Evolutionary conservation across 1,140 invertebrate species (phyloP).

Genomic region (Medauroidea extradentata): DNA sequence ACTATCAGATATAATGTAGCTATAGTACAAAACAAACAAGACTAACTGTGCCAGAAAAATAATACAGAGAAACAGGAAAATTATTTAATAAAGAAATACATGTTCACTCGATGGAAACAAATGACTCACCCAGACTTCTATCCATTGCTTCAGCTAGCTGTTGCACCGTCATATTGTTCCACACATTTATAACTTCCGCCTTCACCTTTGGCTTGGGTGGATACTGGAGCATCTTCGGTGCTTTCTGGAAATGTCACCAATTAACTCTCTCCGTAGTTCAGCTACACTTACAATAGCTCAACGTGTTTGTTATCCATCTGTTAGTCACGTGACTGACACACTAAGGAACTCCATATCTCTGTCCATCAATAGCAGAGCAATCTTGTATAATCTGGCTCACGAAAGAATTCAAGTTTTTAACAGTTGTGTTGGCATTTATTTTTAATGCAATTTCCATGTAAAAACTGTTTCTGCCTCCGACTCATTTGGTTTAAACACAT

Average conservation of each 20-base stretch:
- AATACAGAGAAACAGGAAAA: too few species aligned
- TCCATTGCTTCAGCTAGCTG: slow-evolving; percentile 61
- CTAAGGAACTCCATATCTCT: background rate
- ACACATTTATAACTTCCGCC: slow-evolving; percentile 56
- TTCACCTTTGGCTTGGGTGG: slow-evolving; percentile 45
- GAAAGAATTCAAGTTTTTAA: too few species aligned
- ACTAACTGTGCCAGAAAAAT: too few species aligned
- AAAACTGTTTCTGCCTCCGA: too few species aligned
- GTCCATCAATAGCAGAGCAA: background rate
- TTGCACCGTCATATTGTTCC: slow-evolving; percentile 71
- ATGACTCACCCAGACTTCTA: slow-evolving; percentile 35
- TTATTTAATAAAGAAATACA: too few species aligned
- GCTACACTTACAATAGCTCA: background rate
- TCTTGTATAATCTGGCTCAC: too few species aligned
- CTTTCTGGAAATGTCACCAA: too few species aligned
- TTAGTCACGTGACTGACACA: background rate
- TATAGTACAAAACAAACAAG: too few species aligned
- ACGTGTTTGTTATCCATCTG: background rate
- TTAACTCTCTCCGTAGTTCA: slow-evolving; percentile 17
- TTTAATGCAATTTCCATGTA: too few species aligned
- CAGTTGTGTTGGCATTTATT: too few species aligned
- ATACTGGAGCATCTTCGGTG: slow-evolving; percentile 46
- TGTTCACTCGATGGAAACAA: too few species aligned
- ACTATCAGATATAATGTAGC: too few species aligned
- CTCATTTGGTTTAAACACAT: background rate